Base-by-base conservation (phyloP, 92 coral and sea anemone species). In the Palythoa caribaeorum region DNA sequence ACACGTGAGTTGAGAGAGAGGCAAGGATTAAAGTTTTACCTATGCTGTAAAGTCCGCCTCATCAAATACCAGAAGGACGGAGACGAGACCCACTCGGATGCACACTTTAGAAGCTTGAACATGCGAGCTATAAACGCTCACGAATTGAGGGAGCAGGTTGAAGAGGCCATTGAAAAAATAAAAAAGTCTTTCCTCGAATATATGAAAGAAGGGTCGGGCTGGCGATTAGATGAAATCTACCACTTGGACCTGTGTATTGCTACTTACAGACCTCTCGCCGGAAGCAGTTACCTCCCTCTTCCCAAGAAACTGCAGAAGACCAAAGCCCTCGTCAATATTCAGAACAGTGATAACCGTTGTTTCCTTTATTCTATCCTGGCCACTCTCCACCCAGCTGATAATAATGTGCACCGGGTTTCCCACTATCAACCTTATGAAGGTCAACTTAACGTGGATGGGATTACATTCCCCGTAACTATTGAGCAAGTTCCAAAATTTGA, bases 361-460 rank as follows among this genome's bases (percentile, higher is more conserved):
- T 80, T 93, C 53, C 63, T 78, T 38, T 93, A 93, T 93, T 79
- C 90, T 7, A 74, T 90, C 71, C 87, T 90, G 9, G 93, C 93
- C 28, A 28, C 28, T 28, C 28, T 28, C 28, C 28, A 28, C 37
- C 95, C 90, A 12, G 83, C 78, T 37, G 55, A 62, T 44, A 52
- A 69, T 62, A 44, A 89, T 6, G 70, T 90, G 2, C 47, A 83
- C 11, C 86, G 91, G 28, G 79, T 92, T 10, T 83, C 78, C n/a
- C 68, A 79, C 77, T 90, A 79, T 54, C 79, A 66, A 62, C 44
- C 72, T 9, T 90, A 86, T 86, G 68, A 90, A 71, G 80, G 71
- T 38, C 90, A 86, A 79, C 48, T 90, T 9, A 80, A 90, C 44
- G 60, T 90, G 83, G 66, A 15, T 6, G 92, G 87, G 9, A 77